A percentile compares a stretch with the other conserved stretches of the same genome.
These are phyloP conservation scores for Agonopterix subpropinquella DNA, from an alignment of 2,888 invertebrate genomes.

Conservation along the genomic window DNA sequence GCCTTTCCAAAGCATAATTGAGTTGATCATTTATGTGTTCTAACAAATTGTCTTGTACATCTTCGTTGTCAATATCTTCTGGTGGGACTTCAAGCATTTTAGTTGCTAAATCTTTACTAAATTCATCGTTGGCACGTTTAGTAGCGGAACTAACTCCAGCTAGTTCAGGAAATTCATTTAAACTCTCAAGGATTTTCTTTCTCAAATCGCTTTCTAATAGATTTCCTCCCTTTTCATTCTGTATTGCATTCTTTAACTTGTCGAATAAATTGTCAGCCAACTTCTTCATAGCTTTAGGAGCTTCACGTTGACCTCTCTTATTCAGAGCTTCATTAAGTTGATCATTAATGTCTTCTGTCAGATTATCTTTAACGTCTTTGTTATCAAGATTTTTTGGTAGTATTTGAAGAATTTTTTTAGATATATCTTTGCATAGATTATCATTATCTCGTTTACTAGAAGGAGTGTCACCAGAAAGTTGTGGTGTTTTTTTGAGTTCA, in stretches of 20 bases:
- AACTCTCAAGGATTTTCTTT: background rate
- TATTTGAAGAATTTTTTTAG: background rate
- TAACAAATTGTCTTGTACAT: background rate
- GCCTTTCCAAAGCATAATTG: background rate
- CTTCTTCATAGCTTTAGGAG: conserved; percentile 9
- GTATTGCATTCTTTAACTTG: conserved; percentile 1
- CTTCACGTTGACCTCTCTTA: conserved; percentile 3
- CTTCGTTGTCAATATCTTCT: background rate
- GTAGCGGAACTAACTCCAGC: background rate
- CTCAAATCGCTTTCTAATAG: background rate
- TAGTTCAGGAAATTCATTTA: background rate
- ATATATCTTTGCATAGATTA: background rate
- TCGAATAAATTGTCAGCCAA: conserved; percentile 10
- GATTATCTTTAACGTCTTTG: conserved; percentile 9
- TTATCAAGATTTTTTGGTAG: background rate
- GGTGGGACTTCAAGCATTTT: background rate
- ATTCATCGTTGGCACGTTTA: background rate
- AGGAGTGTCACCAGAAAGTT: background rate
- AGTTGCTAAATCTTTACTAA: background rate
- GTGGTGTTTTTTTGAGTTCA: background rate
- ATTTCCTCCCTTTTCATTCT: background rate
- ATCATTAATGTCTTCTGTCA: conserved; percentile 16
- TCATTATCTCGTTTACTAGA: background rate
- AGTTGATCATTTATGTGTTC: background rate
- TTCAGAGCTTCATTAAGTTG: conserved; percentile 19